Evolutionary conservation across 1,140 invertebrate genomes (phyloP).

Genomic region (Episyrphus balteatus): DNA sequence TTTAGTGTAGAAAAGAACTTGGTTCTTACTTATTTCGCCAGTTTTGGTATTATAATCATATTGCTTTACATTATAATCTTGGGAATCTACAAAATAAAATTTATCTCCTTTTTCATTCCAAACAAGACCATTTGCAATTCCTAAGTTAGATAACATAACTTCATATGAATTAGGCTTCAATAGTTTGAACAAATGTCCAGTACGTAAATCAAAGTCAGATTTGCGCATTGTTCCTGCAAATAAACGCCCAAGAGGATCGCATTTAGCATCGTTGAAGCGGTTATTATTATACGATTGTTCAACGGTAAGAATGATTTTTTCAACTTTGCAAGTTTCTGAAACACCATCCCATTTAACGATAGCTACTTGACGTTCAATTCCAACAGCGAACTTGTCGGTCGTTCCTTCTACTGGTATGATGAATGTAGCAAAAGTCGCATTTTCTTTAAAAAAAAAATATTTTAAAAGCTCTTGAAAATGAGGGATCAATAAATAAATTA

Average conservation of each 20-base stretch:
- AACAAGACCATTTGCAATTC: conserved; percentile 70
- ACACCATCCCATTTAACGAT: conserved; percentile 57
- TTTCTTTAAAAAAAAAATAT: too few relatives aligned
- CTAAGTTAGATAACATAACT: conserved; percentile 39
- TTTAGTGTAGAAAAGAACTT: too few relatives aligned
- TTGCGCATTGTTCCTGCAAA: conserved; percentile 56
- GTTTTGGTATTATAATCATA: conserved; percentile 64
- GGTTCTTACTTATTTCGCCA: too few relatives aligned
- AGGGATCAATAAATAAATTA: too few relatives aligned
- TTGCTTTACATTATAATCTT: conserved; percentile 50
- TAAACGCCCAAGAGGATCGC: conserved; percentile 63
- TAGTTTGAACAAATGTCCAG: conserved; percentile 40
- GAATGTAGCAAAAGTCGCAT: conserved; percentile 43
- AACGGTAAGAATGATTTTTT: conserved; percentile 45
- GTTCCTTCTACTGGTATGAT: conserved; percentile 57
- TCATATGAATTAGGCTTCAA: conserved; percentile 51
- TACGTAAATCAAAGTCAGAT: conserved; percentile 32
- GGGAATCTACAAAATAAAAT: conserved; percentile 68
- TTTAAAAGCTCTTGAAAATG: too few relatives aligned
- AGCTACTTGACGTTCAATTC: conserved; percentile 47
- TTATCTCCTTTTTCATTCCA: conserved; percentile 60
- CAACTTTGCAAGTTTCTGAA: conserved; percentile 37
- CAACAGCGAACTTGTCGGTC: conserved; percentile 51
- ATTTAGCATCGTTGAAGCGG: conserved; percentile 83
- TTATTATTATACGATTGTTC: conserved; percentile 46